Conservation (phyloP, 2,113 vertebrate genomes). For the Hoplias malabaricus region DNA sequence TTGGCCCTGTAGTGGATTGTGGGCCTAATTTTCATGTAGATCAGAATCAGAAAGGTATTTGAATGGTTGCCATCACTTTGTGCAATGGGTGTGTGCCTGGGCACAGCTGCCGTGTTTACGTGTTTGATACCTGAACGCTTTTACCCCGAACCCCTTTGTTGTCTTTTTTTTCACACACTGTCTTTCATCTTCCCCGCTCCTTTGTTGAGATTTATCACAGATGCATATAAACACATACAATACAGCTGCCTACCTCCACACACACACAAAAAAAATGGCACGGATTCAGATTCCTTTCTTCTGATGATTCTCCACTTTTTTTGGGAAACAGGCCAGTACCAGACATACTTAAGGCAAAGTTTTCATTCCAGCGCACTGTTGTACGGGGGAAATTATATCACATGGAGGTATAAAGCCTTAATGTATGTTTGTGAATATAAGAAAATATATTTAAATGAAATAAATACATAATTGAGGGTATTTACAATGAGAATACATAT, state of each 20-base stretch:
- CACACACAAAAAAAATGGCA: conserved; percentile 53
- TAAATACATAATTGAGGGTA: too few species aligned
- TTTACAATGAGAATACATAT: too few species aligned
- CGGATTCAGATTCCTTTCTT: conserved; percentile 64
- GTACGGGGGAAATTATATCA: too few species aligned
- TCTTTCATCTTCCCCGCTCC: conserved; percentile 31
- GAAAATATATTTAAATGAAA: too few species aligned
- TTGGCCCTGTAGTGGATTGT: conserved; percentile 10
- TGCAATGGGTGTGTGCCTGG: not conserved
- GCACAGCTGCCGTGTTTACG: conserved; percentile 30
- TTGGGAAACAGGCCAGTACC: not conserved
- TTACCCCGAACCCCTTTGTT: conserved; percentile 31
- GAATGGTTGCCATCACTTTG: not conserved
- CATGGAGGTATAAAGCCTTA: too few species aligned
- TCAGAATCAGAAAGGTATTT: conserved; percentile 14
- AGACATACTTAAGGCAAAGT: not conserved
- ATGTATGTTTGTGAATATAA: too few species aligned
- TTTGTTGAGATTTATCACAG: conserved; percentile 31
- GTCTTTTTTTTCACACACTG: not conserved
- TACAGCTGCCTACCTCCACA: conserved; percentile 16
- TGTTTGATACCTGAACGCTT: conserved; percentile 32
- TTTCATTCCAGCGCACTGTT: not conserved
- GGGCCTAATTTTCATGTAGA: conserved; percentile 40
- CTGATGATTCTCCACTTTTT: conserved; percentile 44
- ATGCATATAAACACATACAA: conserved; percentile 1